phyloP scores from a whole-genome alignment of 2,113 vertebrate species.

The Clupea harengus region DNA sequence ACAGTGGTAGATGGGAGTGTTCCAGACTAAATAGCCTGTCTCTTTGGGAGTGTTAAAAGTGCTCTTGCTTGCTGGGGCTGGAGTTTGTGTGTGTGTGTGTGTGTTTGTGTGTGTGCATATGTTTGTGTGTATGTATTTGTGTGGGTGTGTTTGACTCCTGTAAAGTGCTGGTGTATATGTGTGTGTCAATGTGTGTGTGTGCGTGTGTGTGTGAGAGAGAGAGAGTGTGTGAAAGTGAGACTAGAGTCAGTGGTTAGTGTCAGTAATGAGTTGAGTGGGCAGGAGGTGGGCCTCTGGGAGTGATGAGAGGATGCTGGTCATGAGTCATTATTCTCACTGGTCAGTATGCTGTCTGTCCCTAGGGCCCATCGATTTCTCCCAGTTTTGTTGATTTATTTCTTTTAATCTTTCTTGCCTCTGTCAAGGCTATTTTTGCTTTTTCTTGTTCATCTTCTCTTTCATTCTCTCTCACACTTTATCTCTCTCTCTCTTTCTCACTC shows the following conservation, averaged over 20 bases:
- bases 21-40: too few species aligned
- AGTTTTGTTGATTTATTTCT: conserved; percentile 13
- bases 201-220: not conserved
- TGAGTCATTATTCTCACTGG: not conserved
- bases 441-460: not conserved
- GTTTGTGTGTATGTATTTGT: too few species aligned
- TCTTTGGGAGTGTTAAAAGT: too few species aligned
- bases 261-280: not conserved
- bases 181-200: not conserved
- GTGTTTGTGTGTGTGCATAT: too few species aligned
- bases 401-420: not conserved
- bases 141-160: too few species aligned
- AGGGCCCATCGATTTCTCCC: not conserved
- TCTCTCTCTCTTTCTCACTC: conserved; percentile 14
- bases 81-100: too few species aligned
- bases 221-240: not conserved
- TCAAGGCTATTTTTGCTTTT: not conserved
- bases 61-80: too few species aligned
- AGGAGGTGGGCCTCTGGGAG: not conserved
- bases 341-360: not conserved
- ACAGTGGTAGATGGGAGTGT: too few species aligned
- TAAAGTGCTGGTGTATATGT: too few species aligned
- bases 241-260: not conserved
- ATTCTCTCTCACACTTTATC: not conserved
- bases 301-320: not conserved